Conservation (phyloP, 1,140 invertebrate genomes). For the Conus ventricosus region DNA sequence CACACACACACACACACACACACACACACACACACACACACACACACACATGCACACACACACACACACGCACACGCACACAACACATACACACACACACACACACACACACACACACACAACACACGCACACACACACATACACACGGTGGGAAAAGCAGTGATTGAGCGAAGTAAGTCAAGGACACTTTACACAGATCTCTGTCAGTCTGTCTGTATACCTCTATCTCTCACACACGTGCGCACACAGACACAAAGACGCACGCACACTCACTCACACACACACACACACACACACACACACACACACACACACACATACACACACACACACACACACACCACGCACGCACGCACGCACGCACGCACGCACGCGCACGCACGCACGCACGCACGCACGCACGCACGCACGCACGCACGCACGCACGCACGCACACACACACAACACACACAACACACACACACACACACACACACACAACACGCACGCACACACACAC, state of each 20-base stretch:
- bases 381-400: background rate
- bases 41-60: background rate
- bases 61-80: background rate
- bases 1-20: background rate
- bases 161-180: no score
- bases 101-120: conserved; percentile 6
- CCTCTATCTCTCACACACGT: no score
- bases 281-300: no score
- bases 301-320: no score
- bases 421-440: background rate
- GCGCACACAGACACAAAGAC: no score
- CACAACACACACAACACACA: background rate
- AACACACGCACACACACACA: conserved; percentile 6
- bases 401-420: background rate
- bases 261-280: no score
- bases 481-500: background rate
- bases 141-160: no score
- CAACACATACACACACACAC: background rate
- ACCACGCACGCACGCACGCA: background rate
- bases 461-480: no score
- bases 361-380: background rate
- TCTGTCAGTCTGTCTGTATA: no score
- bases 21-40: background rate
- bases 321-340: no score
- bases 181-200: no score